A percentile compares a stretch with the other conserved stretches of the same genome.
Evolutionary conservation across 2,113 vertebrate genomes (phyloP).

Genomic region (Toxotes jaculatrix): DNA sequence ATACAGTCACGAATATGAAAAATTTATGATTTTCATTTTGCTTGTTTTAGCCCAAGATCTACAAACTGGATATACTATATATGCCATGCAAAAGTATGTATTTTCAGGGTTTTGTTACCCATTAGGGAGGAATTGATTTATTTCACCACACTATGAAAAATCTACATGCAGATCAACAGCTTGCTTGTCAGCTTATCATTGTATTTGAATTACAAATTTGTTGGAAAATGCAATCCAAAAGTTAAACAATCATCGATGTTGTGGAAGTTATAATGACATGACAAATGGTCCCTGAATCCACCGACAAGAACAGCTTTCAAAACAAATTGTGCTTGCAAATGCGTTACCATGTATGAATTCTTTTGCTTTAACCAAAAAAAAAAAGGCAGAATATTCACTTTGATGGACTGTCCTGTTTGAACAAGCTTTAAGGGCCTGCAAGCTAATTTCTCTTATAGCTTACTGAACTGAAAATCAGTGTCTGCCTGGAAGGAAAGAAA

Average conservation of each 20-base stretch:
- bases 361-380: constrained; percentile 5
- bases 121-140: background rate
- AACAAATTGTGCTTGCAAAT: background rate
- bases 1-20: too few relatives aligned
- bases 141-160: background rate
- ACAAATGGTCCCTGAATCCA: background rate
- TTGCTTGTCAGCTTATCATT: background rate
- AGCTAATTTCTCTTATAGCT: constrained; percentile 28
- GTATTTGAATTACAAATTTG: background rate
- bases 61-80: background rate
- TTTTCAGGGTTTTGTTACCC: background rate
- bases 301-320: background rate
- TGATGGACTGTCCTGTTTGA: constrained; percentile 46
- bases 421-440: constrained; percentile 12
- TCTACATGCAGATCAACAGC: background rate
- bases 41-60: background rate
- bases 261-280: background rate
- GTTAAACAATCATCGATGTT: background rate
- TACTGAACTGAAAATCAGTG: constrained; percentile 51
- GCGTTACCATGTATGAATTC: background rate
- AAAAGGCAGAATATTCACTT: constrained; percentile 21
- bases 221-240: background rate
- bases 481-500: background rate
- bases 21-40: too few relatives aligned
- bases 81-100: background rate